These are phyloP conservation scores for Drosophila histrio DNA, from an alignment of 2,888 invertebrate species.

Conservation along the genomic window DNA sequence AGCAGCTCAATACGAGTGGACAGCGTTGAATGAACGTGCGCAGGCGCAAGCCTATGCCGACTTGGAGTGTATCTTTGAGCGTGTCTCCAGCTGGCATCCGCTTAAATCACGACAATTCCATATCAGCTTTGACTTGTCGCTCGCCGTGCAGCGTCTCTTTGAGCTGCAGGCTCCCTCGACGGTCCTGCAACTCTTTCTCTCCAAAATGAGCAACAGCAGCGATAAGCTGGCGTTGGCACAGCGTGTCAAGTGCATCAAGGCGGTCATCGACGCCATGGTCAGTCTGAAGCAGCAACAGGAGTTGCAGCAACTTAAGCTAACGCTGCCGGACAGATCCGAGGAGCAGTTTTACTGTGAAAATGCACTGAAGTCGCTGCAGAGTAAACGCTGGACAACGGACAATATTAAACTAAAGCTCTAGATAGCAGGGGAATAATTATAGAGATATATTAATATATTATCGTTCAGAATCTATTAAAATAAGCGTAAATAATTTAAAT, in stretches of 20 bases:
- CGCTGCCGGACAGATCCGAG: constrained; percentile 85
- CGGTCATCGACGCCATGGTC: constrained; percentile 82
- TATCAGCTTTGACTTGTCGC: constrained; percentile 82
- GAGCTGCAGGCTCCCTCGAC: constrained; percentile 81
- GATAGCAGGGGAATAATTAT: background rate
- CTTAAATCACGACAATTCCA: constrained; percentile 83
- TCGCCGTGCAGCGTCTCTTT: constrained; percentile 79
- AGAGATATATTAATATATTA: no score
- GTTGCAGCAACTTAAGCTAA: constrained; percentile 74
- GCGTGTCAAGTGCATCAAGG: constrained; percentile 82
- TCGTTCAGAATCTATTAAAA: no score
- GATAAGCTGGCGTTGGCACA: constrained; percentile 80
- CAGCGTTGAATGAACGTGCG: constrained; percentile 86
- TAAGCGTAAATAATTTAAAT: no score
- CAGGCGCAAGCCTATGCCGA: constrained; percentile 82
- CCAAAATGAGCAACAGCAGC: constrained; percentile 80
- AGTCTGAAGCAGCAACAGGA: constrained; percentile 82
- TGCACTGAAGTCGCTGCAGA: constrained; percentile 85
- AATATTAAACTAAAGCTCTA: constrained; percentile 81
- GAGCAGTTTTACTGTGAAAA: constrained; percentile 91
- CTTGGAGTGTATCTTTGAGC: constrained; percentile 81
- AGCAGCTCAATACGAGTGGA: constrained; percentile 89
- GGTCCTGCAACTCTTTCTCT: constrained; percentile 81
- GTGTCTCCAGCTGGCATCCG: constrained; percentile 81
- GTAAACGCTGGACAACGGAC: constrained; percentile 83